Percentiles rank a stretch among this genome's conserved stretches.
phyloP scores from a whole-genome alignment of 2,113 vertebrate genomes.

The Hippocampus comes region DNA sequence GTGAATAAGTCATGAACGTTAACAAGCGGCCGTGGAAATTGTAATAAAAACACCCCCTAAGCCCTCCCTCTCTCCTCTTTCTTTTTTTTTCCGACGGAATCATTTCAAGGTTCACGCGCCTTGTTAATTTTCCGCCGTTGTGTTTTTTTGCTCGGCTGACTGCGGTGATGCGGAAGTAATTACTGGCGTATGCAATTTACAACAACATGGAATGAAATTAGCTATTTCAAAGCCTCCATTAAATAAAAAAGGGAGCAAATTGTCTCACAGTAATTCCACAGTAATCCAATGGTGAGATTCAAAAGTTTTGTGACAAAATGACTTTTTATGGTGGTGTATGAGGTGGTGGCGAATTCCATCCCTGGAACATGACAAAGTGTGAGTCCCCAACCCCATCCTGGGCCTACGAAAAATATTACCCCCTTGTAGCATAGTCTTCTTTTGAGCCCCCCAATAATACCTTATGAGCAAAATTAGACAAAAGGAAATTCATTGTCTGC shows the following conservation, averaged over 20 bases:
- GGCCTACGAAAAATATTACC: too few species aligned
- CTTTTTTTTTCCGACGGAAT: background rate
- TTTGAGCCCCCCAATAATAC: too few species aligned
- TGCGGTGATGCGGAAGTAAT: constrained; percentile 1
- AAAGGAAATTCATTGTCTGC: too few species aligned
- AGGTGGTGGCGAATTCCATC: background rate
- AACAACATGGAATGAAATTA: constrained; percentile 3
- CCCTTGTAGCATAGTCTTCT: too few species aligned
- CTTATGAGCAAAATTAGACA: too few species aligned
- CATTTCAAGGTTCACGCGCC: constrained; percentile 4
- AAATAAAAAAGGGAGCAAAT: background rate
- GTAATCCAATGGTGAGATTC: constrained; percentile 3
- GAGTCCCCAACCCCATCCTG: too few species aligned
- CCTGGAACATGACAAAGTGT: background rate
- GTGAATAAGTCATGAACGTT: constrained; percentile 6
- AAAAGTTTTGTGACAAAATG: background rate
- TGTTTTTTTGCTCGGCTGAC: constrained; percentile 5
- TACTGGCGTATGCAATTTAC: constrained; percentile 6
- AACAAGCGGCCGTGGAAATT: background rate
- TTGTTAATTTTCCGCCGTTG: constrained; percentile 1
- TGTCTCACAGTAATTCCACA: background rate
- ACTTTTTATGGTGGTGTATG: background rate
- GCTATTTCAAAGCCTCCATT: background rate
- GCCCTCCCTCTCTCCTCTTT: background rate
- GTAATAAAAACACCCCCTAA: background rate